A percentile compares a stretch with the other conserved stretches of the same genome.
Evolutionary conservation across 2,797 vertebrate species (phyloP).

Genomic region (Coracias cyanogaster): DNA sequence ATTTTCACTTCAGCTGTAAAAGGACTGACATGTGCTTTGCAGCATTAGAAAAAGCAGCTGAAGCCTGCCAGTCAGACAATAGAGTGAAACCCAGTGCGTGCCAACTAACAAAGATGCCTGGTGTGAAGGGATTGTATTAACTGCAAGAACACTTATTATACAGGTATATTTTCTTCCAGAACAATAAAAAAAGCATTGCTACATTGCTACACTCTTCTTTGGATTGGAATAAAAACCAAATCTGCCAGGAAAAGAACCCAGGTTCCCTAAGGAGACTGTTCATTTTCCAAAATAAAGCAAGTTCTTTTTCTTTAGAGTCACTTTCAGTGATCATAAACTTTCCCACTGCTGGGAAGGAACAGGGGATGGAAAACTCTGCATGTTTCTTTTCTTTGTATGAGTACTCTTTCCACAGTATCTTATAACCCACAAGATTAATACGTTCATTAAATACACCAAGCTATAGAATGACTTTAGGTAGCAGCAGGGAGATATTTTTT

Average conservation of each 20-base stretch:
- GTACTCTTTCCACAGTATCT: background rate
- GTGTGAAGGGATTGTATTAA: constrained; percentile 22
- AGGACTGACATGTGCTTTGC: background rate
- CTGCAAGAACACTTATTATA: constrained; percentile 1
- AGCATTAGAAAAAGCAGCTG: background rate
- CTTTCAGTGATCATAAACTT: constrained; percentile 27
- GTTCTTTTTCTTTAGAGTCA: background rate
- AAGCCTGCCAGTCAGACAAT: constrained; percentile 52
- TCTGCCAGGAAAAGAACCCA: background rate
- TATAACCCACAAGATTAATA: background rate
- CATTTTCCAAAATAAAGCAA: background rate
- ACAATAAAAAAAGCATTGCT: background rate
- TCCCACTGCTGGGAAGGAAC: background rate
- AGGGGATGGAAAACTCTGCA: background rate
- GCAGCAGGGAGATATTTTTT: background rate
- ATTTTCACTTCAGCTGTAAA: constrained; percentile 37
- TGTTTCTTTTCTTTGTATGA: background rate
- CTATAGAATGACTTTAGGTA: background rate
- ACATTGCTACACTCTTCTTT: background rate
- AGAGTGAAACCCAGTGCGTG: background rate
- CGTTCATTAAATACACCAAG: background rate
- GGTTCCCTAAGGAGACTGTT: background rate
- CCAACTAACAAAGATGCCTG: constrained; percentile 30
- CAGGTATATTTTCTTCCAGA: constrained; percentile 35
- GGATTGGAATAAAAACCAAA: background rate